A percentile compares a stretch with the other conserved stretches of the same genome.
phyloP scores from a whole-genome alignment of 1,140 invertebrate genomes.

The Aradophagus sp. region DNA sequence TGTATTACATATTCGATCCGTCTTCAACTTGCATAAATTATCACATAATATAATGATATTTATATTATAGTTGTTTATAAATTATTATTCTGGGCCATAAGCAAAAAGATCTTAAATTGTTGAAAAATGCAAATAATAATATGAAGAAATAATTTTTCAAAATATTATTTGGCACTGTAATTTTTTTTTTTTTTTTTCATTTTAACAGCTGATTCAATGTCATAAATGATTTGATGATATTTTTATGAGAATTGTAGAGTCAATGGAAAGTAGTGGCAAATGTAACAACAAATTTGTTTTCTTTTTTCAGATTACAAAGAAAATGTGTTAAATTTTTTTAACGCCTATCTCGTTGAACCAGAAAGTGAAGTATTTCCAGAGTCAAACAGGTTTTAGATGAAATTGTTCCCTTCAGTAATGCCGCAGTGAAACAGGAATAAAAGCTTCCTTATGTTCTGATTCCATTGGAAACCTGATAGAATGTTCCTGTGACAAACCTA shows the following conservation, averaged over 20 bases:
- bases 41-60: no score
- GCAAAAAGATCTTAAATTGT: no score
- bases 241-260: background rate
- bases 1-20: conserved; percentile 5
- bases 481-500: conserved; percentile 44
- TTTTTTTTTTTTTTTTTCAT: no score
- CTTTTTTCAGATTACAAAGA: conserved; percentile 38
- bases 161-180: no score
- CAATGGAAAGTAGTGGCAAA: conserved; percentile 2
- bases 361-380: conserved; percentile 46
- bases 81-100: no score
- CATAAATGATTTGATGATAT: no score
- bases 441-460: conserved; percentile 51
- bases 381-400: conserved; percentile 50
- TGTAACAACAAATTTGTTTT: conserved; percentile 4
- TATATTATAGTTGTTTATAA: no score
- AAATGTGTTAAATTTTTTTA: conserved; percentile 49
- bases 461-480: conserved; percentile 47
- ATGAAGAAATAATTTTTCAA: no score
- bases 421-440: conserved; percentile 47
- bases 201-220: no score
- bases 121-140: no score
- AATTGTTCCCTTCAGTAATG: conserved; percentile 49
- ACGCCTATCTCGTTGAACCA: conserved; percentile 35
- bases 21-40: conserved; percentile 6